phyloP scores from a whole-genome alignment of 2,888 invertebrate genomes.

The Troglohyphantes excavatus region DNA sequence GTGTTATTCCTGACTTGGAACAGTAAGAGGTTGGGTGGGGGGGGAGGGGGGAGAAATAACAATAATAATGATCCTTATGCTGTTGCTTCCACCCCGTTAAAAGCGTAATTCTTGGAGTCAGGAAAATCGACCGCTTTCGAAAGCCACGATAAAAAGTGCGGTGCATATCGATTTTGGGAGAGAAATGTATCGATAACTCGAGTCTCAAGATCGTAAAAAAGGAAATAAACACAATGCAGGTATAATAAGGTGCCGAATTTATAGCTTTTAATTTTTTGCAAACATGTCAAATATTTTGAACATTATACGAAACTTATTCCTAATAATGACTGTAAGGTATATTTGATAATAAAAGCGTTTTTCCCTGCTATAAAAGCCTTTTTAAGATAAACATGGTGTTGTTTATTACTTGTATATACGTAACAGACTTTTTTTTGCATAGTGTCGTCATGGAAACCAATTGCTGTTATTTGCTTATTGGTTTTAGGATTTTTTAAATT shows the following conservation, averaged over 20 bases:
- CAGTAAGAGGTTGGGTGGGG: neutral
- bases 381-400: too few relatives aligned
- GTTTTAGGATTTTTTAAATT: too few relatives aligned
- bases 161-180: neutral
- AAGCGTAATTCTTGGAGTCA: slow-evolving; percentile 42
- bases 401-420: too few relatives aligned
- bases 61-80: slow-evolving; percentile 45
- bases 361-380: too few relatives aligned
- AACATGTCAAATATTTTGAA: too few relatives aligned
- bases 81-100: slow-evolving; percentile 43
- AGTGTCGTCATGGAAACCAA: too few relatives aligned
- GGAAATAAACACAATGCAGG: neutral
- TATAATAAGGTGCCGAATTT: neutral
- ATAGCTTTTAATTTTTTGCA: neutral
- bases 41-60: slow-evolving; percentile 5
- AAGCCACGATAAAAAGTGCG: slow-evolving; percentile 40
- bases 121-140: slow-evolving; percentile 43
- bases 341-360: too few relatives aligned
- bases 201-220: neutral
- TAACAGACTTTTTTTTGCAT: too few relatives aligned
- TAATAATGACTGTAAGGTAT: too few relatives aligned
- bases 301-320: too few relatives aligned
- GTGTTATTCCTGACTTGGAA: slow-evolving; percentile 42
- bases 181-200: slow-evolving; percentile 30
- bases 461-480: too few relatives aligned